Percentiles rank a stretch among this genome's conserved stretches.
These are phyloP conservation scores for Drosophila greeni DNA, from an alignment of 2,888 invertebrate species.

Conservation along the genomic window DNA sequence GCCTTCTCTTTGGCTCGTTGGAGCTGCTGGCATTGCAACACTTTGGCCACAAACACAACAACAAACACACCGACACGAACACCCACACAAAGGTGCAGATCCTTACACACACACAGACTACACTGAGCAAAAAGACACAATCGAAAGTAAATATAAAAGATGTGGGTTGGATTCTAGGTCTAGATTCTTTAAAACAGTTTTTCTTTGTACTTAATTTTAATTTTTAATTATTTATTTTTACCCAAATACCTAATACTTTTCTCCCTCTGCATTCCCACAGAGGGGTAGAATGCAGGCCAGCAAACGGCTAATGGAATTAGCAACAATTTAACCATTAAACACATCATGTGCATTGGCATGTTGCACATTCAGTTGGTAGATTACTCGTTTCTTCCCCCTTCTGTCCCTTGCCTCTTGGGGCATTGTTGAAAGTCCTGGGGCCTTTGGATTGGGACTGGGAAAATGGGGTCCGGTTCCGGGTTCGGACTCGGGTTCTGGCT, in stretches of 20 bases:
- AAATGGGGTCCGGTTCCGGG: constrained; percentile 1
- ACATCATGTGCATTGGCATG: constrained; percentile 72
- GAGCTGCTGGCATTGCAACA: constrained; percentile 53
- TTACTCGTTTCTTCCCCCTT: constrained; percentile 20
- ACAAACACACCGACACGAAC: constrained; percentile 30
- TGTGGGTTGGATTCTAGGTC: too few species aligned
- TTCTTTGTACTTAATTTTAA: background rate
- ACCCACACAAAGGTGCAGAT: constrained; percentile 13
- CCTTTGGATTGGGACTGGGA: background rate
- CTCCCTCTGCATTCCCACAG: constrained; percentile 2
- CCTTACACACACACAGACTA: background rate
- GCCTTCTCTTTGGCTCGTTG: constrained; percentile 23
- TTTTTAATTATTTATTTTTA: background rate
- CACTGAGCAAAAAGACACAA: background rate
- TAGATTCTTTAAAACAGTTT: background rate
- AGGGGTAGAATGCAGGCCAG: constrained; percentile 48
- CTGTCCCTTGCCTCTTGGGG: constrained; percentile 3
- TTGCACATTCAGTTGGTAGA: constrained; percentile 50
- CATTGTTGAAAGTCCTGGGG: constrained; percentile 34
- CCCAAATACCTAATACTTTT: background rate
- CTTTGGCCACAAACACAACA: constrained; percentile 61
- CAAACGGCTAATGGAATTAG: constrained; percentile 70
- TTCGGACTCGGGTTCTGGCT: constrained; percentile 33
- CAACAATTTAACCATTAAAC: constrained; percentile 75
- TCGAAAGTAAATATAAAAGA: background rate